Conservation (phyloP, 35 echinoderm and acorn worm genomes). For the Heliocidaris erythrogramma region DNA sequence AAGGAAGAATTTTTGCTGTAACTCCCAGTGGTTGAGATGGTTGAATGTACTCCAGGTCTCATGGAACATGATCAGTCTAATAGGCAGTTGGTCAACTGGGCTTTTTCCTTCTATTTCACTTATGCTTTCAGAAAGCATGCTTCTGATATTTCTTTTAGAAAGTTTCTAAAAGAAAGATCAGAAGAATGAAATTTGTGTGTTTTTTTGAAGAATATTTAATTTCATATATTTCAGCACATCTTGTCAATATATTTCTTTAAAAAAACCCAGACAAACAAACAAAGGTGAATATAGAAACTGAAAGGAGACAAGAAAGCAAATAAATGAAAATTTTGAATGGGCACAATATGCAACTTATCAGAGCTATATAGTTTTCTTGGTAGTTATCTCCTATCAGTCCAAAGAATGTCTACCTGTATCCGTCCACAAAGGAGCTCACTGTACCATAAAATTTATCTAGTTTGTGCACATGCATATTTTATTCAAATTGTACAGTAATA, state of each 20-base stretch:
- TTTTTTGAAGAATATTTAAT: no score
- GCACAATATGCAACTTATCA: background rate
- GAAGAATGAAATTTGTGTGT: background rate
- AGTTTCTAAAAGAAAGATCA: no score
- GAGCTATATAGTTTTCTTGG: background rate
- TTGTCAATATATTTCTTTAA: background rate
- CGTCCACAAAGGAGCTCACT: background rate
- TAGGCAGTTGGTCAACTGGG: no score
- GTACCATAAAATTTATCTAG: background rate
- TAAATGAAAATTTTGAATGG: background rate
- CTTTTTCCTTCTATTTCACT: background rate
- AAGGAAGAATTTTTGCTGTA: no score
- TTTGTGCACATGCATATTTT: background rate
- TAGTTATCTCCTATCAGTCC: background rate
- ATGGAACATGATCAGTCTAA: background rate
- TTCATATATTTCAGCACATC: no score
- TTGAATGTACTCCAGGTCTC: background rate
- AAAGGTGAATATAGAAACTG: background rate
- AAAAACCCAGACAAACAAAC: background rate
- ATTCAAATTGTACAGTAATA: background rate
- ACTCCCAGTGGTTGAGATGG: background rate
- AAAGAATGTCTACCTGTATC: background rate
- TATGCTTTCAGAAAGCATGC: background rate
- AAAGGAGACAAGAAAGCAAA: background rate
- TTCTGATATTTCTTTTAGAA: no score